A percentile compares a stretch with the other conserved stretches of the same genome.
Conservation (phyloP, 2,113 vertebrate species). For the Rousettus leschenaultii region DNA sequence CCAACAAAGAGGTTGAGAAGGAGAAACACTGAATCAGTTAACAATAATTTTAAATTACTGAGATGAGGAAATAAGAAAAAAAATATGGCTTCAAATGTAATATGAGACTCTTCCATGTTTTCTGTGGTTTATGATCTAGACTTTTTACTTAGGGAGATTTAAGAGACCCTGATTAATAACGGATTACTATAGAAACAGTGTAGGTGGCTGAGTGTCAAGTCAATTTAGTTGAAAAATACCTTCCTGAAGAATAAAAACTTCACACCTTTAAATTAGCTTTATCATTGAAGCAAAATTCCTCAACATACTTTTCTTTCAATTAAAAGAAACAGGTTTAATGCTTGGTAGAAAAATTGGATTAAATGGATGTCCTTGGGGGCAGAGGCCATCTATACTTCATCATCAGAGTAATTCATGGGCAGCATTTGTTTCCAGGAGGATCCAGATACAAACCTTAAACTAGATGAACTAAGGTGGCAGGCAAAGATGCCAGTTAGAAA, state of each 20-base stretch:
- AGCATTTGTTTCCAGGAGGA: slow-evolving; percentile 1
- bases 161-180: slow-evolving; percentile 35
- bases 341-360: neutral
- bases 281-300: neutral
- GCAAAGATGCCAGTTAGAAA: neutral
- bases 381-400: neutral
- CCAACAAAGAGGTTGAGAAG: slow-evolving; percentile 22
- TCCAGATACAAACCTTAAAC: neutral
- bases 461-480: neutral
- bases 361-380: neutral
- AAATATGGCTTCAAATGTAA: neutral
- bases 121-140: neutral
- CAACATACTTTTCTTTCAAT: slow-evolving; percentile 43
- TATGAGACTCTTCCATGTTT: slow-evolving; percentile 17
- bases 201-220: neutral
- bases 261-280: slow-evolving; percentile 21
- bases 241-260: slow-evolving; percentile 25
- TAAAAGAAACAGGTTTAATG: slow-evolving; percentile 20
- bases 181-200: slow-evolving; percentile 35
- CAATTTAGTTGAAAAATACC: slow-evolving; percentile 40
- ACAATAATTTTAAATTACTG: slow-evolving; percentile 44
- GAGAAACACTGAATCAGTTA: slow-evolving; percentile 1
- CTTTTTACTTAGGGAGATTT: neutral
- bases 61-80: neutral
- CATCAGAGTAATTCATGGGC: neutral